Evolutionary conservation across 2,113 vertebrate genomes (phyloP), one percentile per base, ranked within the genome.

Genomic region (Oryzias celebensis): DNA sequence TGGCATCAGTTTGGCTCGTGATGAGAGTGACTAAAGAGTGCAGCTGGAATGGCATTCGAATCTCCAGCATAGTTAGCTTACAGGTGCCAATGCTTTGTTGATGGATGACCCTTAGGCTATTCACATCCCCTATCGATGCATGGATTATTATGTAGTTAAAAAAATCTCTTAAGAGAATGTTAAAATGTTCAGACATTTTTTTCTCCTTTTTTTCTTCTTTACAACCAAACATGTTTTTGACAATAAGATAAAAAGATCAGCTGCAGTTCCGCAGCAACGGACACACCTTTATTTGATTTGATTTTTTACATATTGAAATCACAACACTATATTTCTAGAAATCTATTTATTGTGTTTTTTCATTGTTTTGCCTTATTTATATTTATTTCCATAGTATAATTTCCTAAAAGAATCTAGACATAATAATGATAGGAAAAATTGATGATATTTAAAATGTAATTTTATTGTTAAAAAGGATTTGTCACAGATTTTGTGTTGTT

Each of bases 321-420:
- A n/a, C 60, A 23, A 59, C 31, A 60, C 58, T 64, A 41, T 1
- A 58, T 58, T 69, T 78, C 14, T 58, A 36, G 10, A 36, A 12
- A 36, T 10, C 8, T 75, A 82, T 86, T 84, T 81, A 78, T 84
- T 77, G 36, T 46, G 52, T 15, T 31, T 31, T 31, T 26, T 3
- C 14, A 48, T 75, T n/a, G n/a, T 77, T 68, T 28, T 85, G 84
- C 86, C 84, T 88, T 85, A 82, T 82, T 89, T 85, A 60, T 82
- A 64, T 85, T 71, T 71, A 62, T 81, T 69, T 56, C 52, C 57
- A 71, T 71, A 59, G 36, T 52, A 24, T 18, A 41, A 48, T 83
- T 80, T 73, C 57, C 46, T 62, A 7, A 76, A 82, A 78, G 52
- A 22, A 17, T 69, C 31, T 48, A 51, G n/a, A 48, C n/a, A 12